Percentiles rank a stretch among this genome's conserved stretches.
phyloP scores from a whole-genome alignment of 1,140 invertebrate genomes.

The Zaprionus taronus region DNA sequence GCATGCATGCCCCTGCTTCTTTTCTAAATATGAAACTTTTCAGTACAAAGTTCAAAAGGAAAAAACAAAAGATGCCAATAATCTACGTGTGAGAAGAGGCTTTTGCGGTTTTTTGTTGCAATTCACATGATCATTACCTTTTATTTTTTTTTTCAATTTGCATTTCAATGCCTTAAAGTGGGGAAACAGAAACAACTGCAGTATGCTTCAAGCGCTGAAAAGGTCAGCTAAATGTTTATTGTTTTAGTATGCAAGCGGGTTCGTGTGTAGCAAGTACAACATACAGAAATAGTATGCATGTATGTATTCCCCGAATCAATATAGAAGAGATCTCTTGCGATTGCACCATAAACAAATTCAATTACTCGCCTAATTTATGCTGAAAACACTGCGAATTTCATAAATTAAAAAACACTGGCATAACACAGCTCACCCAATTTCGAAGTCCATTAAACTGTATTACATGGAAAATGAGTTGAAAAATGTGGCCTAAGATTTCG shows the following conservation, averaged over 20 bases:
- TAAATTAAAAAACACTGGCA: background rate
- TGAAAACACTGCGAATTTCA: background rate
- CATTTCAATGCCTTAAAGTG: constrained; percentile 80
- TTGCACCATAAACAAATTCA: constrained; percentile 53
- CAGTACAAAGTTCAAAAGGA: constrained; percentile 36
- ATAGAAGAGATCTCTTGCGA: constrained; percentile 56
- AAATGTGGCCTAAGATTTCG: too few relatives aligned
- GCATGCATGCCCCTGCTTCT: background rate
- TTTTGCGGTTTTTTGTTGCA: constrained; percentile 52
- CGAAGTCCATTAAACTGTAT: too few relatives aligned
- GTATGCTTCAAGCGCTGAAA: constrained; percentile 61
- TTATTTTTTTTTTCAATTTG: constrained; percentile 79
- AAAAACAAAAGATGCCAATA: constrained; percentile 15
- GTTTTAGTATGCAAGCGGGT: constrained; percentile 70
- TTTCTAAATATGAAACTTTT: background rate
- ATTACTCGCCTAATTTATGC: constrained; percentile 45
- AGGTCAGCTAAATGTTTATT: constrained; percentile 81
- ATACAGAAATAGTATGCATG: constrained; percentile 29
- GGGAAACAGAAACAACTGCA: constrained; percentile 40
- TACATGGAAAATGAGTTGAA: too few relatives aligned
- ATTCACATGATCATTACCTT: constrained; percentile 82
- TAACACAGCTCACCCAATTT: background rate
- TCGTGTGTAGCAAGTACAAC: constrained; percentile 65
- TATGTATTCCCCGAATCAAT: constrained; percentile 70
- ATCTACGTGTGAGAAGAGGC: constrained; percentile 6